Evolutionary conservation across 2,888 invertebrate species (phyloP).

Genomic region (Ornithoptera priamus): DNA sequence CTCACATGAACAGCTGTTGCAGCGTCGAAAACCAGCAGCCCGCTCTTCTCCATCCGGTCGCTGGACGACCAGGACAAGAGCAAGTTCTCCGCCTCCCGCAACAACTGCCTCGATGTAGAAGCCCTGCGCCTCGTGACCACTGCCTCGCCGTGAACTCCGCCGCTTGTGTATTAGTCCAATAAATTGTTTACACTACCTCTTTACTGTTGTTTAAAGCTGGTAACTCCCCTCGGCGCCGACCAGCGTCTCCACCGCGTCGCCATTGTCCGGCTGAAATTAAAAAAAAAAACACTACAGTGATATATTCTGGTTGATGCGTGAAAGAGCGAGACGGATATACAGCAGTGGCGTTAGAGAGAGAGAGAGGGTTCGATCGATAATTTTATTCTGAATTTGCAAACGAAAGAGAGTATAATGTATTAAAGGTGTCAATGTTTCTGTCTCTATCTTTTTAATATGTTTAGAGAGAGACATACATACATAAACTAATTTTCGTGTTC

Average conservation of each 20-base stretch:
- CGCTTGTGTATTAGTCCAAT: too few relatives aligned
- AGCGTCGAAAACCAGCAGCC: constrained; percentile 4
- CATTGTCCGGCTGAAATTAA: constrained; percentile 61
- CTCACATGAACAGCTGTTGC: background rate
- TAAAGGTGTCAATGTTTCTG: too few relatives aligned
- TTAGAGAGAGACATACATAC: too few relatives aligned
- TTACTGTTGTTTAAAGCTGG: constrained; percentile 35
- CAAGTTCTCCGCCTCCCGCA: background rate
- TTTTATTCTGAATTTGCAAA: too few relatives aligned
- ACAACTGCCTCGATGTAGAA: background rate
- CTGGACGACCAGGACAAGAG: constrained; percentile 9
- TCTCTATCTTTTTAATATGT: too few relatives aligned
- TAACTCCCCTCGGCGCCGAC: constrained; percentile 71
- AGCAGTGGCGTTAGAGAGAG: too few relatives aligned
- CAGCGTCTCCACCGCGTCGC: constrained; percentile 69
- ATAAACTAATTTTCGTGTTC: too few relatives aligned
- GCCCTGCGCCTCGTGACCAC: background rate
- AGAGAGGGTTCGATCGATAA: too few relatives aligned
- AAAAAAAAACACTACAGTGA: background rate
- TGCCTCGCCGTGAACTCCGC: background rate
- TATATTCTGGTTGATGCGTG: background rate
- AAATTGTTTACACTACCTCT: background rate
- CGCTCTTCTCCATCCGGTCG: constrained; percentile 12
- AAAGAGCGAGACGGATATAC: background rate
- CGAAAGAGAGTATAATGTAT: too few relatives aligned